phyloP scores from a whole-genome alignment of 2,797 vertebrate species.

The Danionella dracula region DNA sequence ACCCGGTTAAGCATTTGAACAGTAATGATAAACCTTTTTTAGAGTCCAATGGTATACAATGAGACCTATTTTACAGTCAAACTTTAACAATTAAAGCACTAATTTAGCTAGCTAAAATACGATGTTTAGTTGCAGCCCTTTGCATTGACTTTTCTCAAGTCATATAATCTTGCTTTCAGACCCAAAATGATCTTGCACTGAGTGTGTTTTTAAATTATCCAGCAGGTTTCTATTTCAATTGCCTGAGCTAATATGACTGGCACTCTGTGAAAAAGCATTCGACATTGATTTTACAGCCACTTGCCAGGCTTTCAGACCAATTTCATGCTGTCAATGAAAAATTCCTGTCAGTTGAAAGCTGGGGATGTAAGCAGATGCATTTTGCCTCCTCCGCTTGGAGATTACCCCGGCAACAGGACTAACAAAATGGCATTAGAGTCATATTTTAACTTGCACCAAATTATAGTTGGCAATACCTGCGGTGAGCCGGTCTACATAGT shows the following conservation, averaged over 20 bases:
- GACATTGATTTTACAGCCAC: conserved; percentile 40
- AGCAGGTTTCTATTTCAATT: conserved; percentile 41
- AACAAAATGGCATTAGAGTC: conserved; percentile 54
- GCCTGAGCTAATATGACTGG: conserved; percentile 38
- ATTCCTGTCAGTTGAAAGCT: conserved; percentile 57
- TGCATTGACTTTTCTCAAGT: no score
- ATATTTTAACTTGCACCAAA: conserved; percentile 27
- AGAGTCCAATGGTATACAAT: no score
- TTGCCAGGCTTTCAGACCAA: conserved; percentile 54
- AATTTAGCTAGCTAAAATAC: neutral
- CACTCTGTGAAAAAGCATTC: conserved; percentile 41
- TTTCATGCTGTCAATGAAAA: conserved; percentile 55
- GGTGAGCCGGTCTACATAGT: neutral
- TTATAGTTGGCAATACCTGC: conserved; percentile 5
- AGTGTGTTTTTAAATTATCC: conserved; percentile 9
- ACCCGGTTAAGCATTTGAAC: no score
- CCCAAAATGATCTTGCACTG: no score
- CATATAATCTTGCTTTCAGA: no score
- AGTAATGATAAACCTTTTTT: no score
- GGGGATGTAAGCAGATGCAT: conserved; percentile 61
- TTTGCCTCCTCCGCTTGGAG: conserved; percentile 58
- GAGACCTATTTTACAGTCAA: no score
- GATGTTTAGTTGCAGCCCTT: neutral
- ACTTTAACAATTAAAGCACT: no score
- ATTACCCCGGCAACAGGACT: conserved; percentile 70